Percentiles rank a stretch among this genome's conserved stretches.
Evolutionary conservation across 2,797 vertebrate genomes (phyloP).

Genomic region (Cyclura pinguis): DNA sequence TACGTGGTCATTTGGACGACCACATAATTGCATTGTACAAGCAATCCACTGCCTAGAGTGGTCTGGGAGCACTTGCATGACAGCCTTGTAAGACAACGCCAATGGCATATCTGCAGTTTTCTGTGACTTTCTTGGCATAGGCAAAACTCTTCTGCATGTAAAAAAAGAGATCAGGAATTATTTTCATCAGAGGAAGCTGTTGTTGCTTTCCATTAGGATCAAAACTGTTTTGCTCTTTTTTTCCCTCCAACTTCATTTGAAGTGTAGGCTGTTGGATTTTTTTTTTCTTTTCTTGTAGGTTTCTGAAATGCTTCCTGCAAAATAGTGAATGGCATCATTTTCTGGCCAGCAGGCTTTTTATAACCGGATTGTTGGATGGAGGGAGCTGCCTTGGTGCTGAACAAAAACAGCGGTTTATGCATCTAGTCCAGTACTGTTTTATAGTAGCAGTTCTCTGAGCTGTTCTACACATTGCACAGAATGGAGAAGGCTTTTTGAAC

Average conservation of each 20-base stretch:
- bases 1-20: neutral
- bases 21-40: neutral
- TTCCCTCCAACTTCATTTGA: slow-evolving; percentile 4
- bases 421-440: neutral
- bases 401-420: neutral
- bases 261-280: neutral
- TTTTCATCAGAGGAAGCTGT: slow-evolving; percentile 38
- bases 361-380: neutral
- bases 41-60: neutral
- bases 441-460: neutral
- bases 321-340: neutral
- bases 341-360: neutral
- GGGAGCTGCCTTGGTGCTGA: neutral
- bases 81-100: neutral
- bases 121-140: neutral
- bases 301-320: neutral
- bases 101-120: slow-evolving; percentile 4
- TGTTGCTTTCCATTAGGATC: neutral
- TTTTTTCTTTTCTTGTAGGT: neutral
- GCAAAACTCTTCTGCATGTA: slow-evolving; percentile 11
- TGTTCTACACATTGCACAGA: neutral
- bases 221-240: fast-evolving
- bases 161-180: neutral
- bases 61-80: neutral
- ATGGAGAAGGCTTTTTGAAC: neutral